A percentile compares a stretch with the other conserved stretches of the same genome.
Evolutionary conservation across 2,888 invertebrate genomes (phyloP).

Genomic region (Pecten maximus): DNA sequence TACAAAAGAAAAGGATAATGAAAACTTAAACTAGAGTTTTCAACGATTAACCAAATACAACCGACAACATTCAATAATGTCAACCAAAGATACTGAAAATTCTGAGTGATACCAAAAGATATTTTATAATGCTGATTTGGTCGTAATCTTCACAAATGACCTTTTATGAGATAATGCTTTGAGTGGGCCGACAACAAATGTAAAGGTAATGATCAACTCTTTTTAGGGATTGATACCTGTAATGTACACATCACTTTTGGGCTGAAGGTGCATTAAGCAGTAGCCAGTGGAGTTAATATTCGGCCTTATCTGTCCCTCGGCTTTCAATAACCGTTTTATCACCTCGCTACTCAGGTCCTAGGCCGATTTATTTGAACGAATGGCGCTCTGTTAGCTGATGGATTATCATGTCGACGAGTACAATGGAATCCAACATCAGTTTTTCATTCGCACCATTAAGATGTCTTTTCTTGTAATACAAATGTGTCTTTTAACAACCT

Average conservation of each 20-base stretch:
- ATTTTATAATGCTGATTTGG: no score
- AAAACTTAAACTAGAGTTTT: no score
- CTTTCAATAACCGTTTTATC: background rate
- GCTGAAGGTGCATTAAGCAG: background rate
- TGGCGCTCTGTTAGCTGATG: background rate
- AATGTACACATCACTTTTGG: background rate
- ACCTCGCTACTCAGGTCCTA: background rate
- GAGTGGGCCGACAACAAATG: background rate
- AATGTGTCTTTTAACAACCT: background rate
- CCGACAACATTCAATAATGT: no score
- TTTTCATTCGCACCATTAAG: background rate
- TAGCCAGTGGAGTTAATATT: background rate
- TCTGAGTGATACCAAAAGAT: no score
- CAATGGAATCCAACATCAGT: background rate
- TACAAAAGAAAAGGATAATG: no score
- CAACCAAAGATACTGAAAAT: no score
- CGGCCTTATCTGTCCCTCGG: background rate
- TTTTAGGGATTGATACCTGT: background rate
- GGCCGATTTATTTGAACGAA: background rate
- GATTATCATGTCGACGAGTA: background rate
- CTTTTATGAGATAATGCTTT: no score
- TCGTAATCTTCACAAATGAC: no score
- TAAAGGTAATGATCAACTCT: background rate
- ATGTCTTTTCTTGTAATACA: background rate
- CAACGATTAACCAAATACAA: no score